These are phyloP conservation scores for Ptychadena robeensis DNA, from an alignment of 2,797 vertebrate species.

Conservation along the genomic window DNA sequence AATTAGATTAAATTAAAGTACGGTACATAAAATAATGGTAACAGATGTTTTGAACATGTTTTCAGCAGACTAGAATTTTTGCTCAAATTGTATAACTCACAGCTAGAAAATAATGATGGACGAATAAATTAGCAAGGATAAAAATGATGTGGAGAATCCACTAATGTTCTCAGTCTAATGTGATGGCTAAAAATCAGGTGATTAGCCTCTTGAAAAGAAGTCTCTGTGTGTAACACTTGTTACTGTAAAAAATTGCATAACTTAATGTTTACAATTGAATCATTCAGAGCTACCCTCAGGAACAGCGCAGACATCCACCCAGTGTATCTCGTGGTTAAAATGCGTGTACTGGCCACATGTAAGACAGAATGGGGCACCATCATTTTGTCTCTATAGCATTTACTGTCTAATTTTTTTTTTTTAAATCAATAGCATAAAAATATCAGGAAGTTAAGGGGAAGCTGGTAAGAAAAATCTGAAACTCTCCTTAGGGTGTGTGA, in stretches of 20 bases:
- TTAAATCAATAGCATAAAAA: not conserved
- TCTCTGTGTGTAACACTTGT: not conserved
- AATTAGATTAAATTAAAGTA: too few species aligned
- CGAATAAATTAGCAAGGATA: not conserved
- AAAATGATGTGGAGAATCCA: not conserved
- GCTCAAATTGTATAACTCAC: not conserved
- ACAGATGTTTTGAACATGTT: too few species aligned
- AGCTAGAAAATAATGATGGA: not conserved
- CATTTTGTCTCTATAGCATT: not conserved
- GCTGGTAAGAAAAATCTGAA: not conserved
- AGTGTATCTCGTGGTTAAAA: constrained; percentile 23
- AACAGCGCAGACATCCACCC: not conserved
- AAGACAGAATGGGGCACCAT: not conserved
- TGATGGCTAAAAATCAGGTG: not conserved
- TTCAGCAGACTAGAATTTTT: not conserved
- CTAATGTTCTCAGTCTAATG: not conserved
- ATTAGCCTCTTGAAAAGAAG: not conserved
- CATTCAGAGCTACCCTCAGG: constrained; percentile 1
- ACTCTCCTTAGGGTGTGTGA: not conserved
- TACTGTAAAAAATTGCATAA: not conserved
- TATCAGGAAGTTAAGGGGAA: not conserved
- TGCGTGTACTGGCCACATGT: not conserved
- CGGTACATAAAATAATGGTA: too few species aligned
- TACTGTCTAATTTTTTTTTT: not conserved
- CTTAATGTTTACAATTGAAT: constrained; percentile 1